These are phyloP conservation scores for Dasysyrphus albostriatus DNA, from an alignment of 2,888 invertebrate genomes.

Conservation along the genomic window DNA sequence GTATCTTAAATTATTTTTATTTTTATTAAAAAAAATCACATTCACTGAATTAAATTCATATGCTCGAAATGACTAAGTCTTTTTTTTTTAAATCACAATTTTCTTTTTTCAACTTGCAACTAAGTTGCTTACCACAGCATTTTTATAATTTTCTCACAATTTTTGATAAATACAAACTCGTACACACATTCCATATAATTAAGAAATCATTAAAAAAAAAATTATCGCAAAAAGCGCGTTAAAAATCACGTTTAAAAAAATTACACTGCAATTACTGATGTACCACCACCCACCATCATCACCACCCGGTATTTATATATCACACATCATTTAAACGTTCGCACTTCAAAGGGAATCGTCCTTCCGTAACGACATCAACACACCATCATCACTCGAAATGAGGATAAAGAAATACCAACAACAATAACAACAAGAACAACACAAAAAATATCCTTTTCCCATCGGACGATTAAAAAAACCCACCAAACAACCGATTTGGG, in stretches of 20 bases:
- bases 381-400: conserved; percentile 52
- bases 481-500: conserved; percentile 76
- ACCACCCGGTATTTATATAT: conserved; percentile 40
- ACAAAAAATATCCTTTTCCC: conserved; percentile 66
- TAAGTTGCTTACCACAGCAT: conserved; percentile 69
- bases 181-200: conserved; percentile 22
- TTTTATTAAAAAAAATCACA: conserved; percentile 30
- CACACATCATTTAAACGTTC: conserved; percentile 69
- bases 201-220: conserved; percentile 8
- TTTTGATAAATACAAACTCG: neutral
- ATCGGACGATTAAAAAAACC: conserved; percentile 74
- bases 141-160: conserved; percentile 22
- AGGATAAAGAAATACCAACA: conserved; percentile 35
- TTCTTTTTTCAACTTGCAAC: conserved; percentile 47
- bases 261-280: conserved; percentile 44
- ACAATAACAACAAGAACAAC: conserved; percentile 8
- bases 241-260: conserved; percentile 43
- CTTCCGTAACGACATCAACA: conserved; percentile 54
- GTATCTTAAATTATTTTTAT: neutral
- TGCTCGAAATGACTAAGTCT: conserved; percentile 23
- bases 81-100: conserved; percentile 57
- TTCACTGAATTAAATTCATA: conserved; percentile 20
- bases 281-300: conserved; percentile 30
- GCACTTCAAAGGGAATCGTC: conserved; percentile 68
- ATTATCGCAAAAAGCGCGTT: conserved; percentile 9